Evolutionary conservation across 2,888 invertebrate genomes (phyloP), one percentile per base, ranked within the genome.

Genomic region (Anoplius nigerrimus): DNA sequence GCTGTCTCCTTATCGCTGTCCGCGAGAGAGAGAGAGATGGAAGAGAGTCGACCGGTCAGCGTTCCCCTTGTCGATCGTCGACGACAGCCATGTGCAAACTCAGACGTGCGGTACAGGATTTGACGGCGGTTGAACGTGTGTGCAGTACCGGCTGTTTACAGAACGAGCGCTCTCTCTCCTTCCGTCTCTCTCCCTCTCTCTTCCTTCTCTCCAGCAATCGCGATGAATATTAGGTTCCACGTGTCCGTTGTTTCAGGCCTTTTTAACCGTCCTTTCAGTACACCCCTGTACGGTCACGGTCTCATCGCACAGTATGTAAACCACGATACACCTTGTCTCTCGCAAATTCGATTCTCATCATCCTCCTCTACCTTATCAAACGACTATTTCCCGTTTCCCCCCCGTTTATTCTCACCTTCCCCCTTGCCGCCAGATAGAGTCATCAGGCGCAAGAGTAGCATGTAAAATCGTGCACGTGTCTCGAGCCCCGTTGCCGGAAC

Each of bases 401-500:
- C 11, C 34, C n/a, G n/a, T n/a, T n/a, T n/a, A 24, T 34, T 34
- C 34, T 34, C 34, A 6, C 34, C 34, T 34, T 11, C 11, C 11
- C 34, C 4, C 34, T 48, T 13, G n/a, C 8, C 16, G 5, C 13
- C 5, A 2, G 13, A n/a, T 6, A 18, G 48, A 48, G 18, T 18
- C n/a, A 48, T 48, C 48, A 48, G 1, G 48, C 55, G 45, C 18
- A 43, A 58, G 34, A 57, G 66, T 18, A 22, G 65, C 57, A 66
- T 15, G 20, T 45, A 69, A 68, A 76, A 74, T 72, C 59, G 62
- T 2, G 55, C 78, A 78, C 78, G 79, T 71, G 78, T 61, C 80
- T 22, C 53, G 48, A 18, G 16, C 48, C 48, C 48, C 13, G 48
- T 34, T 34, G 48, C 43, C 54, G 66, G 34, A 34, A 69, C 61